Evolutionary conservation across 2,888 invertebrate genomes (phyloP).

Genomic region (Vandiemenella viatica): DNA sequence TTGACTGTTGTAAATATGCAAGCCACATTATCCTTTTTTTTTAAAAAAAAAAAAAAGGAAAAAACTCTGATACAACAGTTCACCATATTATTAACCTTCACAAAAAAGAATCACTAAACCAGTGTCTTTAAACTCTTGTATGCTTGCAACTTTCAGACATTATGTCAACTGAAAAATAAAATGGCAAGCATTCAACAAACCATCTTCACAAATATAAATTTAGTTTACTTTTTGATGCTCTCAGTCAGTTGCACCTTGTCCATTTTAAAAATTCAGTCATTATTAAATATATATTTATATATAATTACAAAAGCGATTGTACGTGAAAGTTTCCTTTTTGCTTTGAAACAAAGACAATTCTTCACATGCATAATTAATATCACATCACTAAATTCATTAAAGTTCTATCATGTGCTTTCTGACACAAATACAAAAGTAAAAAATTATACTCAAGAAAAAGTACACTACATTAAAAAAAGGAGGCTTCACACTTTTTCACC

Average conservation of each 20-base stretch:
- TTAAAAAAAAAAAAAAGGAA: no score
- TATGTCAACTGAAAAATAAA: no score
- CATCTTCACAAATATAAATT: not conserved
- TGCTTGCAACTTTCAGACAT: not conserved
- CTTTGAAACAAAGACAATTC: not conserved
- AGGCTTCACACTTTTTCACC: constrained; percentile 1
- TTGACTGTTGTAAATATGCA: constrained; percentile 1
- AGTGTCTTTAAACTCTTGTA: not conserved
- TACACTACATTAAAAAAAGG: not conserved
- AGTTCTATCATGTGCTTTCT: not conserved
- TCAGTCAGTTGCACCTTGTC: not conserved
- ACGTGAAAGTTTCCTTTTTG: no score
- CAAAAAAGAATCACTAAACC: not conserved
- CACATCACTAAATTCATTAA: not conserved
- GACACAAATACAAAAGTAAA: no score
- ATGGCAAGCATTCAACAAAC: not conserved
- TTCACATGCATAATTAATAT: not conserved
- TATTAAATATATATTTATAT: no score
- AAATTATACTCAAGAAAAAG: not conserved
- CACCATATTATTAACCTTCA: not conserved
- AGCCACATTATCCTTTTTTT: not conserved
- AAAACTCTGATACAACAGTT: not conserved
- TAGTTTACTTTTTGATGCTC: not conserved
- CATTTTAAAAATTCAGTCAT: no score
- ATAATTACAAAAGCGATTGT: no score